These are phyloP conservation scores for Zele albiditarsus DNA, from an alignment of 2,888 invertebrate species.

Conservation along the genomic window DNA sequence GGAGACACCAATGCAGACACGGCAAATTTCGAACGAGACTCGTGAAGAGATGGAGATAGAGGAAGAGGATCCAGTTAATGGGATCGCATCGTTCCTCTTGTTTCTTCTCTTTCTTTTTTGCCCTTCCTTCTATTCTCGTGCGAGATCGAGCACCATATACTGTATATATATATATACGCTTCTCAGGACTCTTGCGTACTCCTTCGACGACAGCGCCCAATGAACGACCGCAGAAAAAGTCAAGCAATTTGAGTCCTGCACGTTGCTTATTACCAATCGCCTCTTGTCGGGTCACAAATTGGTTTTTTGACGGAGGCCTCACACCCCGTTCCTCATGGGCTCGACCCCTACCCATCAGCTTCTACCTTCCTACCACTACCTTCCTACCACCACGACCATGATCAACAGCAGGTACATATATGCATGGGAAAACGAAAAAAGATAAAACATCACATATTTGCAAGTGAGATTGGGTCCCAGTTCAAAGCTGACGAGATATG, in stretches of 20 bases:
- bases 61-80: constrained; percentile 60
- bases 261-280: constrained; percentile 71
- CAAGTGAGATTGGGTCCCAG: constrained; percentile 64
- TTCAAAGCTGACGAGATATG: constrained; percentile 58
- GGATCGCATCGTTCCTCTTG: constrained; percentile 55
- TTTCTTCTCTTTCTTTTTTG: constrained; percentile 41
- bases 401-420: constrained; percentile 40
- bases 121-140: constrained; percentile 39
- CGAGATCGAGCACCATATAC: constrained; percentile 29
- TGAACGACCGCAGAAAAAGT: constrained; percentile 70
- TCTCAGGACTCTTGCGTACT: constrained; percentile 44
- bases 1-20: constrained; percentile 41
- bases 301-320: constrained; percentile 58
- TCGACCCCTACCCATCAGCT: not conserved
- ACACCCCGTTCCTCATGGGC: constrained; percentile 29
- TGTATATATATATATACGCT: not conserved
- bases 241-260: constrained; percentile 69
- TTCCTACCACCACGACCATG: constrained; percentile 33
- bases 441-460: constrained; percentile 55
- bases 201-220: constrained; percentile 68
- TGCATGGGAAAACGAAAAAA: not conserved
- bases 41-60: constrained; percentile 40
- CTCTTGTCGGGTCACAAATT: constrained; percentile 71
- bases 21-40: constrained; percentile 36
- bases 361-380: constrained; percentile 19